phyloP scores from a whole-genome alignment of 2,888 invertebrate genomes.

The Archaeoteleia sp. region DNA sequence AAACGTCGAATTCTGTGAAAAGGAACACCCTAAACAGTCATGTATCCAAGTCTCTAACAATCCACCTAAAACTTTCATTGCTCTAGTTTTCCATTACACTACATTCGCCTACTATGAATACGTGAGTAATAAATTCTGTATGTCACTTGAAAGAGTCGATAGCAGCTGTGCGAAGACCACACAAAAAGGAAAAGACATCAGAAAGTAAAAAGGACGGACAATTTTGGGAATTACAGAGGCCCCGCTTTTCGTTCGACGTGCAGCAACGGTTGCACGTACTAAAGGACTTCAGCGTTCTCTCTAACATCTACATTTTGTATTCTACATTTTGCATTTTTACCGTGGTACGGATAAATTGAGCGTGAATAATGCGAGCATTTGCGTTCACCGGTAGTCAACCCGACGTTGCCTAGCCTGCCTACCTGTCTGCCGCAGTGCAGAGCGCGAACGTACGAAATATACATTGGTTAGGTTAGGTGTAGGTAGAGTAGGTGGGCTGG shows the following conservation, averaged over 20 bases:
- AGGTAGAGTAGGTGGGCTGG: slow-evolving; percentile 34
- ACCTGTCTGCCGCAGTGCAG: slow-evolving; percentile 55
- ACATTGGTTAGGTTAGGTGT: slow-evolving; percentile 45
- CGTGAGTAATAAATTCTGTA: too few species aligned
- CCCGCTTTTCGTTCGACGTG: slow-evolving; percentile 64
- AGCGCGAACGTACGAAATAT: slow-evolving; percentile 36
- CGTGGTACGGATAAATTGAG: slow-evolving; percentile 65
- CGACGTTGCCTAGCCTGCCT: slow-evolving; percentile 19
- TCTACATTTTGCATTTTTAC: slow-evolving; percentile 66
- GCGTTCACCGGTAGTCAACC: slow-evolving; percentile 48
- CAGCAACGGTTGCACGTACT: slow-evolving; percentile 51
- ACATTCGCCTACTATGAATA: too few species aligned
- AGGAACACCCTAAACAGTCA: too few species aligned
- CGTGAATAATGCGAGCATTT: slow-evolving; percentile 68
- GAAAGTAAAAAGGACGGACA: slow-evolving; percentile 65
- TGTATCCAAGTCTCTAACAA: too few species aligned
- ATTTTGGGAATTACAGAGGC: slow-evolving; percentile 68
- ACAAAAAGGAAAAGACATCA: slow-evolving; percentile 26
- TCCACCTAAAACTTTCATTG: too few species aligned
- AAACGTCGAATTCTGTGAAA: too few species aligned
- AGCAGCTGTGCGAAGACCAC: slow-evolving; percentile 15
- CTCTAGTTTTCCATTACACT: too few species aligned
- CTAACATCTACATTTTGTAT: slow-evolving; percentile 62
- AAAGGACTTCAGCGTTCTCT: slow-evolving; percentile 29
- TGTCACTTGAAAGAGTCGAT: slow-evolving; percentile 29